Percentiles rank a stretch among this genome's conserved stretches.
phyloP scores from a whole-genome alignment of 2,113 vertebrate species.

The Anas platyrhynchos region DNA sequence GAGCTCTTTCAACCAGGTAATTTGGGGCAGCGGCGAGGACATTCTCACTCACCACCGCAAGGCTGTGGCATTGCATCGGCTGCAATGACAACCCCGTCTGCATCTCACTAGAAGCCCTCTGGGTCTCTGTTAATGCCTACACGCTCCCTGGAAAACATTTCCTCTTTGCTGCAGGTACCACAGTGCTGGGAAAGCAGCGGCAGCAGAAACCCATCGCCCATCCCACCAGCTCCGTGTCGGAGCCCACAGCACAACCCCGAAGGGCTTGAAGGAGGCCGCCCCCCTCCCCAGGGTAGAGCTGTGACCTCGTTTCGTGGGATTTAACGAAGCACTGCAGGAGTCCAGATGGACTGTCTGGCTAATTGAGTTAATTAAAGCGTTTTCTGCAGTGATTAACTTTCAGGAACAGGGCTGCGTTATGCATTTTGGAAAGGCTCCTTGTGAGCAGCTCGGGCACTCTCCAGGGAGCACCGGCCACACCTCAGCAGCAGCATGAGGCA shows the following conservation, averaged over 20 bases:
- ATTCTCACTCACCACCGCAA: not conserved
- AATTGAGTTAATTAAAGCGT: conserved; percentile 51
- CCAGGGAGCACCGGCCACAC: not conserved
- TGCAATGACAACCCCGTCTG: not conserved
- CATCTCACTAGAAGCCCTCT: not conserved
- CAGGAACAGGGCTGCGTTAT: not conserved
- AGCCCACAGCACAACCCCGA: rapidly evolving
- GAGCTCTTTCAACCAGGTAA: not conserved
- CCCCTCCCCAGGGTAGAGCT: rapidly evolving
- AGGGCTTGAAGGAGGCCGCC: rapidly evolving
- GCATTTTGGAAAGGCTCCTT: not conserved
- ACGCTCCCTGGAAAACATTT: not conserved
- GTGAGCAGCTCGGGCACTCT: not conserved
- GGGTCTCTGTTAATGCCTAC: too few relatives aligned
- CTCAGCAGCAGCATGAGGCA: not conserved
- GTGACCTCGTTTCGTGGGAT: not conserved
- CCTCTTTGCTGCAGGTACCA: not conserved
- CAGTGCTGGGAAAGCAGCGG: not conserved
- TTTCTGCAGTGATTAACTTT: conserved; percentile 31
- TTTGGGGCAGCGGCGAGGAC: not conserved
- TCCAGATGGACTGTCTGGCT: conserved; percentile 19
- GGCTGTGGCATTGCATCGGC: not conserved
- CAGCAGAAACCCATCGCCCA: not conserved
- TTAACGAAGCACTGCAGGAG: not conserved
- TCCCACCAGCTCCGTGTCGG: too few relatives aligned